Evolutionary conservation across 2,797 vertebrate genomes (phyloP), one percentile per base, ranked within the genome.

Genomic region (Zalophus californianus): DNA sequence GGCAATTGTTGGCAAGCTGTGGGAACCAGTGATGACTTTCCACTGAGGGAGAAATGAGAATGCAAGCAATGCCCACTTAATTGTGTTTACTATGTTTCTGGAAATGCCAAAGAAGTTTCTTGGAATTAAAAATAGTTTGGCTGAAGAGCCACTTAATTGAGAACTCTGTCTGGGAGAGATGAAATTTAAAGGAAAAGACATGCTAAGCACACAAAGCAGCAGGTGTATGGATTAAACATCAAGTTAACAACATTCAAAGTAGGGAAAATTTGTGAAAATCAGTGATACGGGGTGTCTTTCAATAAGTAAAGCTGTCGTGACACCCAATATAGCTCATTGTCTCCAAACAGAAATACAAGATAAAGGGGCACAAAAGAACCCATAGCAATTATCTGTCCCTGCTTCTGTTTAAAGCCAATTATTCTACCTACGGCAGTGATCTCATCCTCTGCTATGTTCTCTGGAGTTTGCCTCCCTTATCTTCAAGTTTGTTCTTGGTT

Each of bases 201-300:
- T 83, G 78, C 15, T 11, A 78, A 87, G 21, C 38, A 84, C 78
- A 82, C 23, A 75, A 87, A 94, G 70, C 38, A 90, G 73, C 77
- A 88, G 58, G 64, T 68, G 0, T 84, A 89, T 96, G 54, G 83
- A 95, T 95, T 96, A 94, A 96, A 87, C 48, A 95, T 91, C 73
- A 96, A 94, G 70, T 89, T 87, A 80, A 73, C 66, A 92, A 48
- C 62, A 83, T 29, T 77, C 41, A 50, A 88, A 78, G 25, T 66
- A 88, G 56, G 11, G 35, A n/a, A 79, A 32, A 52, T 90, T 88
- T 88, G 90, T 86, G 60, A 78, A 96, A 78, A 87, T 90, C 79
- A 54, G 6, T 62, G 29, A 77, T 78, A 38, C 18, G 21, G 16
- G 14, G 80, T 41, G 50, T 50, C 50, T 83, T 90, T 95, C 58